Evolutionary conservation across 2,797 vertebrate species (phyloP).

Genomic region (Phataginus tetradactyla): DNA sequence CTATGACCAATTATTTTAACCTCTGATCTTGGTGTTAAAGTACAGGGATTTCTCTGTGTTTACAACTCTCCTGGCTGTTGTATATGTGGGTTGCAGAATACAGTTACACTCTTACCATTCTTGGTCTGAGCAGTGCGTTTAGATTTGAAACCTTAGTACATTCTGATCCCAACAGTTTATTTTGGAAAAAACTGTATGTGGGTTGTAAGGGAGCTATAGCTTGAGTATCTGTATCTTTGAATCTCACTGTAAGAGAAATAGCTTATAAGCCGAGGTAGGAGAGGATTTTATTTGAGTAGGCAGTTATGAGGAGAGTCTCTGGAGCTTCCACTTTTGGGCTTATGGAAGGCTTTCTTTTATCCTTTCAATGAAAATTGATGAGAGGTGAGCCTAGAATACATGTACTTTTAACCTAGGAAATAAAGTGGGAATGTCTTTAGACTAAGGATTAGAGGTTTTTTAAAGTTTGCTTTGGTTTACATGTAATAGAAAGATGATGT

Average conservation of each 20-base stretch:
- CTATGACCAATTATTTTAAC: constrained; percentile 60
- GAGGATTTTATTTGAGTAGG: constrained; percentile 54
- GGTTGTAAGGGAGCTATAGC: not conserved
- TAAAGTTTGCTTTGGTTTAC: constrained; percentile 41
- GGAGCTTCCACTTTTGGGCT: not conserved
- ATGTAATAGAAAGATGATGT: not conserved
- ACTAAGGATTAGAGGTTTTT: not conserved
- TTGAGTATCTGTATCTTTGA: constrained; percentile 25
- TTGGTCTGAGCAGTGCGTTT: constrained; percentile 59
- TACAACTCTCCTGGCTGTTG: constrained; percentile 31
- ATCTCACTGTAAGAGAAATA: constrained; percentile 44
- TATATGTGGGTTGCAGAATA: constrained; percentile 52
- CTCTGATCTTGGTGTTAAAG: constrained; percentile 68
- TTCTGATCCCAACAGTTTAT: constrained; percentile 38
- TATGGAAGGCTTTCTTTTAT: constrained; percentile 29
- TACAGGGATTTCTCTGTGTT: constrained; percentile 54
- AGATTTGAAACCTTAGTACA: not conserved
- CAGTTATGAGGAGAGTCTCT: not conserved
- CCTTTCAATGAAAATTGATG: constrained; percentile 27
- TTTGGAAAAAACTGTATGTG: constrained; percentile 38
- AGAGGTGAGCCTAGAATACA: constrained; percentile 10
- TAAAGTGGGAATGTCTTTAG: not conserved
- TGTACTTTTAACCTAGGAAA: constrained; percentile 41
- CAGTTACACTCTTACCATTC: constrained; percentile 42
- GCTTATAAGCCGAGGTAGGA: constrained; percentile 44